Evolutionary conservation across 2,888 invertebrate genomes (phyloP).

Genomic region (Eupithecia exiguata): DNA sequence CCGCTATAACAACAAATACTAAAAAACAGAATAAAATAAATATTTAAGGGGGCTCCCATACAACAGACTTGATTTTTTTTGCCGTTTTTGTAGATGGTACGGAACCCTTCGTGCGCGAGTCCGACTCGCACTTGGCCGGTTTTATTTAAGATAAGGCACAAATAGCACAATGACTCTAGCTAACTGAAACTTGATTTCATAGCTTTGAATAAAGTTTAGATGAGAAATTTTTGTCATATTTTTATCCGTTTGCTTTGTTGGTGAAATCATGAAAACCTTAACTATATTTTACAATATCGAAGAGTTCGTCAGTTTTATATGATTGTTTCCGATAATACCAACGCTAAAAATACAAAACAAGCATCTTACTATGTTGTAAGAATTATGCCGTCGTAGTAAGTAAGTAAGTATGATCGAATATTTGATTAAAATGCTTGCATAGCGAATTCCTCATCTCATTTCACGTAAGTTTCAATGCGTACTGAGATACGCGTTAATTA

Average conservation of each 20-base stretch:
- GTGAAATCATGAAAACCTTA: background rate
- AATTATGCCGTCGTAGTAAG: background rate
- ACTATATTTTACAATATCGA: background rate
- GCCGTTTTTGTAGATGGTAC: too few species aligned
- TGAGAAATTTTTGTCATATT: too few species aligned
- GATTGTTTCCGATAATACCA: background rate
- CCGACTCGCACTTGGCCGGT: too few species aligned
- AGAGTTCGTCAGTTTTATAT: too few species aligned
- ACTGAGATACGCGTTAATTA: background rate
- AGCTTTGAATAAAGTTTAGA: background rate
- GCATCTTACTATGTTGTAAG: background rate
- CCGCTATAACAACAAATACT: too few species aligned
- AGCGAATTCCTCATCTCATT: background rate
- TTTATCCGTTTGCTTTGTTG: background rate
- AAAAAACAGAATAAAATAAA: too few species aligned
- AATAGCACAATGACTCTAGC: background rate
- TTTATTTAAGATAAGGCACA: background rate
- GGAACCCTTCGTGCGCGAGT: too few species aligned
- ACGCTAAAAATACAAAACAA: background rate
- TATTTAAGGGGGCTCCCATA: too few species aligned
- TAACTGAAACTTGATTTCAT: background rate
- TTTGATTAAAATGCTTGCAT: constrained; percentile 1
- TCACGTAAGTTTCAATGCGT: background rate
- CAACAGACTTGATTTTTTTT: too few species aligned
- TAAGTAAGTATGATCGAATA: too few species aligned